These are phyloP conservation scores for Spodoptera littoralis DNA, from an alignment of 2,888 invertebrate genomes.

Conservation along the genomic window DNA sequence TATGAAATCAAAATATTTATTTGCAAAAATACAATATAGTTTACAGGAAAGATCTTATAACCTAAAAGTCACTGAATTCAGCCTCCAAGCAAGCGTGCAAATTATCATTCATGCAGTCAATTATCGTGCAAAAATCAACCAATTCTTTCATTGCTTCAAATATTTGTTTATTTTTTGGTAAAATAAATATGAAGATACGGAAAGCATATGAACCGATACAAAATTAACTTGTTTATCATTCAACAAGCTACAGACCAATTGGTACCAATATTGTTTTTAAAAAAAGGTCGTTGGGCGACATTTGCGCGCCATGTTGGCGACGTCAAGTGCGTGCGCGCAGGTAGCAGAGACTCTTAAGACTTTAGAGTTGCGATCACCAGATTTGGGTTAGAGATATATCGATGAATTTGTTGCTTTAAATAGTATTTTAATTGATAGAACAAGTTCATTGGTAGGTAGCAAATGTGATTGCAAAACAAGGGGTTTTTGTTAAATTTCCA, in stretches of 20 bases:
- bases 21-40: no score
- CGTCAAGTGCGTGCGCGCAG: conserved; percentile 71
- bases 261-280: conserved; percentile 59
- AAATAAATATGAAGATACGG: not conserved
- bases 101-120: no score
- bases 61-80: no score
- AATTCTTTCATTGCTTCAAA: not conserved
- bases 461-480: no score
- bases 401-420: not conserved
- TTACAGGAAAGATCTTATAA: no score
- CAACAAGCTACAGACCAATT: conserved; percentile 53
- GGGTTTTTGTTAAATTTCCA: no score
- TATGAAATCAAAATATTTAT: no score
- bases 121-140: no score
- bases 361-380: conserved; percentile 36
- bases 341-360: conserved; percentile 59
- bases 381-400: conserved; percentile 1
- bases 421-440: no score
- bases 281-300: conserved; percentile 59
- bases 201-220: conserved; percentile 8
- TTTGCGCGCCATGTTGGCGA: conserved; percentile 72
- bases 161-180: not conserved
- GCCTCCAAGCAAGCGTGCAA: no score
- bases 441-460: no score
- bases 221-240: conserved; percentile 50